These are phyloP conservation scores for Syngnathoides biaculeatus DNA, from an alignment of 2,113 vertebrate species.

Conservation along the genomic window DNA sequence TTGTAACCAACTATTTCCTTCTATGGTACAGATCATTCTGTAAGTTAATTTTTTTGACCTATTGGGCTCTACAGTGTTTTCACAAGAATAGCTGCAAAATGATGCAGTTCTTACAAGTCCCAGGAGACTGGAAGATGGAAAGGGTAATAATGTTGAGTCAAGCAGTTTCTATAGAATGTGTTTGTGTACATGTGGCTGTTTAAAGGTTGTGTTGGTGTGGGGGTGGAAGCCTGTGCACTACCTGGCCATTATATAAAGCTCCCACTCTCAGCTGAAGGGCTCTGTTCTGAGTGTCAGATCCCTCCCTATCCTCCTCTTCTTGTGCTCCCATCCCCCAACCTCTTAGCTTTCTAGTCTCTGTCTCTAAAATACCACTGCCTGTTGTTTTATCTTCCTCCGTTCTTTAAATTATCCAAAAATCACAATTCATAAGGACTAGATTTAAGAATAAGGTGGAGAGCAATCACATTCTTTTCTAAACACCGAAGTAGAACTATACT, in stretches of 20 bases:
- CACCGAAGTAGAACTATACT: conserved; percentile 19
- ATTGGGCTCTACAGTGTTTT: conserved; percentile 15
- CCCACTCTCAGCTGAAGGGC: conserved; percentile 65
- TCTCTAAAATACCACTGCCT: conserved; percentile 62
- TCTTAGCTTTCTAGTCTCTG: conserved; percentile 62
- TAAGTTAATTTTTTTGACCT: not conserved
- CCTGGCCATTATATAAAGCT: conserved; percentile 73
- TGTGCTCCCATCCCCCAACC: conserved; percentile 59
- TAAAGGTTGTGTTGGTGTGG: conserved; percentile 42
- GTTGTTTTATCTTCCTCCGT: conserved; percentile 56
- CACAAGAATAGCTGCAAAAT: conserved; percentile 36
- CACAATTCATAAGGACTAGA: conserved; percentile 29
- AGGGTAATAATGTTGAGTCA: conserved; percentile 57
- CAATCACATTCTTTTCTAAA: conserved; percentile 2
- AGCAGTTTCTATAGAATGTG: conserved; percentile 52
- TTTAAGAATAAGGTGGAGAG: conserved; percentile 31
- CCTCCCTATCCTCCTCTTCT: conserved; percentile 52
- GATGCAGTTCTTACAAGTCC: conserved; percentile 44
- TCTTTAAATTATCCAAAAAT: conserved; percentile 43
- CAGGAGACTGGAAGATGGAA: conserved; percentile 43
- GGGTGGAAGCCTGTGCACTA: conserved; percentile 47
- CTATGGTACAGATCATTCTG: too few species aligned
- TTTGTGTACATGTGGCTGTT: conserved; percentile 37
- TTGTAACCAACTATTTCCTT: not conserved
- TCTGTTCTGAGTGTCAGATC: conserved; percentile 58